Conservation (phyloP, 1,140 invertebrate genomes). For the Papilio machaon region DNA sequence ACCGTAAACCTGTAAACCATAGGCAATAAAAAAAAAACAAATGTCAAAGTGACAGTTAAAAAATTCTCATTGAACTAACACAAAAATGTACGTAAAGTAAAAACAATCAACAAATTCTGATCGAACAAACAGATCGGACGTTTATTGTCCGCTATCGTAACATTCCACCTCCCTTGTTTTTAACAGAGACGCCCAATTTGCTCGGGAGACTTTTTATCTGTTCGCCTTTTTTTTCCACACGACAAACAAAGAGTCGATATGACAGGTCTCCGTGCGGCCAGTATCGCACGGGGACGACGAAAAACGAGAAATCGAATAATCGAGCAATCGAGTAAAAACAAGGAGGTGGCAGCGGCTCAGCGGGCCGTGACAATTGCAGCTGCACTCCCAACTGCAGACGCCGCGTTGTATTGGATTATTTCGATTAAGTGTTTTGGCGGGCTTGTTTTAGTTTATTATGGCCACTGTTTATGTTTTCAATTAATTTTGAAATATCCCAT, state of each 20-base stretch:
- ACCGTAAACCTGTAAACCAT: slow-evolving; percentile 32
- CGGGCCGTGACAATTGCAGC: slow-evolving; percentile 78
- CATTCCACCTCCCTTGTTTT: slow-evolving; percentile 80
- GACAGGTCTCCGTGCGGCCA: slow-evolving; percentile 72
- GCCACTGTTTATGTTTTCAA: slow-evolving; percentile 34
- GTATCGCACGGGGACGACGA: slow-evolving; percentile 68
- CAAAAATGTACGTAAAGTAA: slow-evolving; percentile 58
- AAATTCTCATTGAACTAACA: slow-evolving; percentile 65
- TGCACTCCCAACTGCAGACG: slow-evolving; percentile 65
- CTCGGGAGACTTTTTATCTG: slow-evolving; percentile 78
- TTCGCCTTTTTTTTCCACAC: slow-evolving; percentile 69
- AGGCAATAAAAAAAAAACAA: slow-evolving; percentile 55
- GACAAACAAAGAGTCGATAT: slow-evolving; percentile 77
- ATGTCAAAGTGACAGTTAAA: slow-evolving; percentile 61
- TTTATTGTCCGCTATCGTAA: slow-evolving; percentile 79
- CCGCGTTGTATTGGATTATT: slow-evolving; percentile 76
- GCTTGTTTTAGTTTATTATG: slow-evolving; percentile 49
- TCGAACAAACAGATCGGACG: slow-evolving; percentile 74
- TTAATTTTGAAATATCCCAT: slow-evolving; percentile 34
- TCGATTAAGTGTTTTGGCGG: slow-evolving; percentile 63
- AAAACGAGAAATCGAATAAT: slow-evolving; percentile 72
- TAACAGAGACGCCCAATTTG: slow-evolving; percentile 80
- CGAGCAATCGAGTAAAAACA: slow-evolving; percentile 76
- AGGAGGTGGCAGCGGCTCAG: slow-evolving; percentile 63
- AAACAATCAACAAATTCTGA: slow-evolving; percentile 78